Percentiles rank a stretch among this genome's conserved stretches.
Evolutionary conservation across 1,140 invertebrate species (phyloP).

Genomic region (Helicoverpa armigera): DNA sequence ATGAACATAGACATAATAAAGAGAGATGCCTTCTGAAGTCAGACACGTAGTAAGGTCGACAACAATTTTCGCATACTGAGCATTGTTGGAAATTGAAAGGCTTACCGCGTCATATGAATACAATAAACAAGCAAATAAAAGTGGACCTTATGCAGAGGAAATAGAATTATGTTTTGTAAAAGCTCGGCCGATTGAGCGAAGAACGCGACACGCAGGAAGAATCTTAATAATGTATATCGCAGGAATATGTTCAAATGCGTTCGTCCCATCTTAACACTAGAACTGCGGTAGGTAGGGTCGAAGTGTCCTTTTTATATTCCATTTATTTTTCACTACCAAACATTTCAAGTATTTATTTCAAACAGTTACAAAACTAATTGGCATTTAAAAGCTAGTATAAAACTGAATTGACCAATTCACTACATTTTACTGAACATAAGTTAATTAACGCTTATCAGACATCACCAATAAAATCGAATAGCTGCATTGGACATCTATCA

Average conservation of each 20-base stretch:
- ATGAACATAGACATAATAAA: conserved; percentile 49
- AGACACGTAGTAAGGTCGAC: conserved; percentile 66
- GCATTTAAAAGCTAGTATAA: not conserved
- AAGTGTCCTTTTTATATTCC: not conserved
- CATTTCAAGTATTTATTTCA: not conserved
- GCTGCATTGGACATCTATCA: conserved; percentile 11
- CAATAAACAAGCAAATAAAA: conserved; percentile 7
- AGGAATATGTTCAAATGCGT: conserved; percentile 56
- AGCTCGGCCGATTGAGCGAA: not conserved
- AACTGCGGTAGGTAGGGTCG: not conserved
- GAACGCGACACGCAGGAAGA: conserved; percentile 57
- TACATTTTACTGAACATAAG: conserved; percentile 13
- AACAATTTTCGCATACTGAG: conserved; percentile 70
- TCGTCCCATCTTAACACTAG: conserved; percentile 49
- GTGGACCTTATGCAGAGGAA: conserved; percentile 13
- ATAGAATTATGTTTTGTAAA: conserved; percentile 35
- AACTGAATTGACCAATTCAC: conserved; percentile 2
- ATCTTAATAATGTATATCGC: conserved; percentile 65
- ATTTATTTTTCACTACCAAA: not conserved
- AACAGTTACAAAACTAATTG: not conserved
- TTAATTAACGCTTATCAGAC: conserved; percentile 26
- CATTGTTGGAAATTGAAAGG: conserved; percentile 69
- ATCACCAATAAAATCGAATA: conserved; percentile 26
- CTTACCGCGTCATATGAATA: conserved; percentile 60
- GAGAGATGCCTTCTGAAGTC: conserved; percentile 50